Conservation (phyloP, 2,888 invertebrate species). For the Mimumesa dahlbomi region DNA sequence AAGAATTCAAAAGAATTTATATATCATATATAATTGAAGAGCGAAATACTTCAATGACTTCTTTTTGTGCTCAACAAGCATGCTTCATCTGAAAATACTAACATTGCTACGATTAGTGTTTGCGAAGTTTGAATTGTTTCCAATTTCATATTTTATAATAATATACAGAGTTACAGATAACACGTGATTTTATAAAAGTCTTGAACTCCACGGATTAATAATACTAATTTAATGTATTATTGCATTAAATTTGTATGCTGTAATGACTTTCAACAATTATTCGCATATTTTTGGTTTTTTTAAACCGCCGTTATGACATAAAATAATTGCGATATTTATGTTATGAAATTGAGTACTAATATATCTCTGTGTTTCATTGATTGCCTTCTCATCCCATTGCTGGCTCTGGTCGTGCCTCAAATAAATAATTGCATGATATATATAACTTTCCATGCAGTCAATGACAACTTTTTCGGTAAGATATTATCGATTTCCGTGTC, state of each 20-base stretch:
- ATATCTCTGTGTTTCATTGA: slow-evolving; percentile 53
- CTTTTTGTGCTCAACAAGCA: slow-evolving; percentile 23
- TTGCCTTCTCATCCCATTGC: slow-evolving; percentile 33
- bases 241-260: neutral
- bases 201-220: slow-evolving; percentile 41
- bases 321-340: slow-evolving; percentile 10
- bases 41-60: slow-evolving; percentile 18
- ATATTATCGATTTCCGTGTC: slow-evolving; percentile 68
- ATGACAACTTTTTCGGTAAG: slow-evolving; percentile 99
- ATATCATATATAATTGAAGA: slow-evolving; percentile 6
- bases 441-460: slow-evolving; percentile 87
- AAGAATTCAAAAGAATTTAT: neutral
- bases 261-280: neutral
- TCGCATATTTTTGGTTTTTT: neutral
- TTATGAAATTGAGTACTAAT: slow-evolving; percentile 37
- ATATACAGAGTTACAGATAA: neutral
- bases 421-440: slow-evolving; percentile 76
- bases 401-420: slow-evolving; percentile 61
- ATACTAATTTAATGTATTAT: neutral
- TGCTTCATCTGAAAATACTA: slow-evolving; percentile 19
- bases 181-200: neutral
- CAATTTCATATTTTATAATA: neutral
- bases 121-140: neutral
- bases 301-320: neutral
- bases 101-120: slow-evolving; percentile 11